phyloP scores from a whole-genome alignment of 2,113 vertebrate genomes.

The Ploceus nigricollis region DNA sequence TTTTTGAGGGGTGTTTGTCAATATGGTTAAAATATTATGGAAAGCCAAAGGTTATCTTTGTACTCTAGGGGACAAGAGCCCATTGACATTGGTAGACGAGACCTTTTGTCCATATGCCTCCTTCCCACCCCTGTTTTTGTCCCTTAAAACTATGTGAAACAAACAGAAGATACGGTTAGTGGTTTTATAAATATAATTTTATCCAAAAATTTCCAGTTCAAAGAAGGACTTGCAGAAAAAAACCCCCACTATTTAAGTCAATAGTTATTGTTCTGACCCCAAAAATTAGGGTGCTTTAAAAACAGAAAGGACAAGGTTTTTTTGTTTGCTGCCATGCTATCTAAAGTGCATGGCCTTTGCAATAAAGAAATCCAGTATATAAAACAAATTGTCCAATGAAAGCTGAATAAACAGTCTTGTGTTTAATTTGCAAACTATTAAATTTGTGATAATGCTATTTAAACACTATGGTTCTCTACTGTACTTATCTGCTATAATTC shows the following conservation, averaged over 20 bases:
- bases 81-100: background rate
- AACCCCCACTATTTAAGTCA: fast-evolving
- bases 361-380: background rate
- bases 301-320: background rate
- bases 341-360: background rate
- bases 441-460: background rate
- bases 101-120: fast-evolving
- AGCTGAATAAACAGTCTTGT: background rate
- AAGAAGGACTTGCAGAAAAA: background rate
- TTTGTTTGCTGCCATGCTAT: background rate
- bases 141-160: background rate
- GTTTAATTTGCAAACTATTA: background rate
- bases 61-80: background rate
- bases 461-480: background rate
- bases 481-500: background rate
- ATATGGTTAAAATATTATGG: background rate
- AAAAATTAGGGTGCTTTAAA: background rate
- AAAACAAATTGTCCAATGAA: background rate
- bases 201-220: background rate
- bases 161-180: background rate
- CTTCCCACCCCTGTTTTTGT: background rate
- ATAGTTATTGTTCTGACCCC: background rate
- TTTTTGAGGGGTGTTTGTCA: background rate
- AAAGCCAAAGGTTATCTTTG: background rate
- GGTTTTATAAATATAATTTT: background rate